Base-by-base conservation (phyloP, 2,113 vertebrate genomes). In the Elachura formosa region DNA sequence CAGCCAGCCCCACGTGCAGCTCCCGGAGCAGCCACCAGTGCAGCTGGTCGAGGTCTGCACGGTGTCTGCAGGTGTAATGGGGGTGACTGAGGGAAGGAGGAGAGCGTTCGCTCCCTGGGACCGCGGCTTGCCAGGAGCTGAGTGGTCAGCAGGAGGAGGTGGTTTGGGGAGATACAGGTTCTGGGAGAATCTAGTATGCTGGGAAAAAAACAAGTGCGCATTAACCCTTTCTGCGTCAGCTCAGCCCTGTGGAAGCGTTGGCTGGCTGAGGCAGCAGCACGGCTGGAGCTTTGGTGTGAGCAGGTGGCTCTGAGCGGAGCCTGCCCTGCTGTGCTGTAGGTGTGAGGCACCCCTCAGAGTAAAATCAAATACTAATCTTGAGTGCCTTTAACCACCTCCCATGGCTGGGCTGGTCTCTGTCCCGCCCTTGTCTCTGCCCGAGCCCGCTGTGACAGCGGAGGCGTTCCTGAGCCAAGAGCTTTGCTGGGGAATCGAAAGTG, bases 61-160 rank as follows among this genome's bases (percentile, higher is more conserved):
- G 3, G 0, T 2, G 3, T 4, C 78, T 56, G 48, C 5, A 66
- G 26, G 29, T 11, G 28, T 31, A 15, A 7, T 23, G 33, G 7
- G 12, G 12, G 71, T 26, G 26, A 20, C 36, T 11, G 62, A 58
- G 48, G 28, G 54, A 46, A 28, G 26, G 34, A 3, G 2, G 36
- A 0, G 1, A 43, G 38, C 2, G 0, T 43, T 28, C 7, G 0
- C 20, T 33, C 7, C 55, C 17, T 3, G 1, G 40, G 29, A 46
- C 9, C 22, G 1, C 0, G 0, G 33, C 46, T 22, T 48, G 59
- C 81, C 54, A 14, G 14, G 41, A 77, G 41, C 51, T 51, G 46
- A 84, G 85, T n/a, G n/a, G n/a, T 31, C 34, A 48, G 2, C 36
- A 28, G 31, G 28, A 23, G 12, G 69, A 10, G 14, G 9, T 1